These are phyloP conservation scores for Zaprionus lachaisei DNA, from an alignment of 1,140 invertebrate species.

Conservation along the genomic window DNA sequence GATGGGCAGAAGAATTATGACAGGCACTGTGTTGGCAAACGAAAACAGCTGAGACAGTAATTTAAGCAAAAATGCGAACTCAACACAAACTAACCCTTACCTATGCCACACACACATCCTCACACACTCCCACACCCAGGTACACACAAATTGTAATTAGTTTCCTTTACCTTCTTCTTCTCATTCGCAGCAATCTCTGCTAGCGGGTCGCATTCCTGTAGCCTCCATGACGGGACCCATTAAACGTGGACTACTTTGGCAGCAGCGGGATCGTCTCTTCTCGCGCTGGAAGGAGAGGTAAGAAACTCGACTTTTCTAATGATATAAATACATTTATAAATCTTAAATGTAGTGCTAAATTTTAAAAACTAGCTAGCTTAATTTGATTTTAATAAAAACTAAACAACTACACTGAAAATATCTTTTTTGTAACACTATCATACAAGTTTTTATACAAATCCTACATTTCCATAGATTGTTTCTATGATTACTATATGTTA, in stretches of 20 bases:
- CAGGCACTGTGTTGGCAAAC: slow-evolving; percentile 26
- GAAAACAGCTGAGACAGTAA: slow-evolving; percentile 71
- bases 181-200: slow-evolving; percentile 84
- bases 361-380: neutral
- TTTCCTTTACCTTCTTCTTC: slow-evolving; percentile 34
- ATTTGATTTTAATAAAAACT: neutral
- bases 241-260: slow-evolving; percentile 88
- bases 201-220: slow-evolving; percentile 84
- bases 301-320: slow-evolving; percentile 4
- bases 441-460: too few species aligned
- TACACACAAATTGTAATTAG: slow-evolving; percentile 22
- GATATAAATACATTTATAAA: neutral
- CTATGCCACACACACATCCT: neutral
- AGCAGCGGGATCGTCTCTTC: slow-evolving; percentile 88
- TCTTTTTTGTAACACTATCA: too few species aligned
- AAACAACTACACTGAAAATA: neutral
- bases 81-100: slow-evolving; percentile 49
- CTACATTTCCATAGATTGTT: too few species aligned
- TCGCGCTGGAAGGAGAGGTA: slow-evolving; percentile 89
- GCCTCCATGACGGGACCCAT: slow-evolving; percentile 85
- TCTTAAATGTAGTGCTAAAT: neutral
- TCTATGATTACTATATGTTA: too few species aligned
- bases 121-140: neutral
- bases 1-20: slow-evolving; percentile 59
- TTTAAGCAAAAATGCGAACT: slow-evolving; percentile 69